Evolutionary conservation across 53 echinoderm and acorn worm genomes (phyloP).

Genomic region (Mesocentrotus franciscanus): DNA sequence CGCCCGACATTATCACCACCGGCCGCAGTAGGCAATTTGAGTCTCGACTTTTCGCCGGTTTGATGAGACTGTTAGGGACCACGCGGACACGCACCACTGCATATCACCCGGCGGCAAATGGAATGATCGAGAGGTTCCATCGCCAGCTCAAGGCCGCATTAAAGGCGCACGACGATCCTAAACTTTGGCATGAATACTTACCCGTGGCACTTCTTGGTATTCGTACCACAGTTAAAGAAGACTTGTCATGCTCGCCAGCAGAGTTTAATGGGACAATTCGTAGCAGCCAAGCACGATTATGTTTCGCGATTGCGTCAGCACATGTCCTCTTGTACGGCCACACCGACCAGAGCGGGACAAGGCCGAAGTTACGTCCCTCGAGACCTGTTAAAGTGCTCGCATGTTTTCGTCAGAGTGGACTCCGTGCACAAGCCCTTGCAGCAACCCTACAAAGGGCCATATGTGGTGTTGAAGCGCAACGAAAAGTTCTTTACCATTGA

Average conservation of each 20-base stretch:
- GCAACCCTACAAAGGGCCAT: not conserved
- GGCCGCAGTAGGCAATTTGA: no score
- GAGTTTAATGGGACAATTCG: slow-evolving; percentile 66
- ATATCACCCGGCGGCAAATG: slow-evolving; percentile 66
- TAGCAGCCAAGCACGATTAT: not conserved
- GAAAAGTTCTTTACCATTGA: no score
- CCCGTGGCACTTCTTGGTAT: slow-evolving; percentile 61
- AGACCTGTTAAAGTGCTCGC: no score
- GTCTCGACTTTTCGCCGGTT: slow-evolving; percentile 49
- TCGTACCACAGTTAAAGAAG: slow-evolving; percentile 45
- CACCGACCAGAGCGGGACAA: not conserved
- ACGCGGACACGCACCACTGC: slow-evolving; percentile 71
- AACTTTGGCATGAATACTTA: slow-evolving; percentile 48
- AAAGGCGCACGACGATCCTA: slow-evolving; percentile 52
- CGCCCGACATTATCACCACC: slow-evolving; percentile 61
- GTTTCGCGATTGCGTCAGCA: not conserved
- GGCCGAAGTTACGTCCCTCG: not conserved
- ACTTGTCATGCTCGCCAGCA: slow-evolving; percentile 58
- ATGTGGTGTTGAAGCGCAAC: no score
- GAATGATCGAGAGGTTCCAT: slow-evolving; percentile 60
- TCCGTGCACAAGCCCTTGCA: not conserved
- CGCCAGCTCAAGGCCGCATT: slow-evolving; percentile 44
- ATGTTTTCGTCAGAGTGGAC: not conserved
- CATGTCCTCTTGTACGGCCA: not conserved
- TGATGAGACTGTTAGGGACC: slow-evolving; percentile 56